Base-by-base conservation (phyloP, 2,797 vertebrate genomes). In the Pangasius sanitwongsei region DNA sequence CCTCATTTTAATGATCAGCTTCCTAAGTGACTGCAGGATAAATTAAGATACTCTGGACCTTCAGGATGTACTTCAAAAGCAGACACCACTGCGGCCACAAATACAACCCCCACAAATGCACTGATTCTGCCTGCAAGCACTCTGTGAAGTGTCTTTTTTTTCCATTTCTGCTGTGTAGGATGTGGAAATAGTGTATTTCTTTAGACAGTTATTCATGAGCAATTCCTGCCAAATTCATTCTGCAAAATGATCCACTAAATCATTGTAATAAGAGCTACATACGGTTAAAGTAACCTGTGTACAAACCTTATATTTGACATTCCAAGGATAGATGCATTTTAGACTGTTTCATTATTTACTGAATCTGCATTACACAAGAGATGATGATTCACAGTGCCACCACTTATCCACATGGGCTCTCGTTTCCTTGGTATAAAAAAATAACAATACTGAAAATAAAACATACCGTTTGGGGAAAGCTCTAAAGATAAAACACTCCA, bases 1-100 rank as follows among this genome's bases (percentile, higher is more conserved):
- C 83, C 48, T 90, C 87, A 86, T 90, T 90, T 86, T 88, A 90
- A 90, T 77, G 87, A 65, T 83, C 86, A 61, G 69, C 89, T 91
- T 90, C 74, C 86, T 89, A 86, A 63, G 34, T 91, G 78, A 88
- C 81, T 31, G 37, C 50, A 83, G 83, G 75, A 89, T 78, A 86
- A 90, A 89, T 86, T 91, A 91, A 89, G 61, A 78, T 53, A 85
- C 86, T 81, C 77, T 70, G 16, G 50, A 53, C 59, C 72, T 82
- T 88, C 87, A 63, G 86, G 75, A 86, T 61, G 70, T 6, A 57
- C 55, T 75, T 77, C 34, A 77, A 84, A 83, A 86, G 70, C 65
- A 65, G 77, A 80, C 55, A 83, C 31, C 53, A 83, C 1, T 25
- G 65, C 18, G 77, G 74, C 57, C 72, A 31, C 44, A 86, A 12